Evolutionary conservation across 2,113 vertebrate species (phyloP).

Genomic region (Microtus richardsoni): DNA sequence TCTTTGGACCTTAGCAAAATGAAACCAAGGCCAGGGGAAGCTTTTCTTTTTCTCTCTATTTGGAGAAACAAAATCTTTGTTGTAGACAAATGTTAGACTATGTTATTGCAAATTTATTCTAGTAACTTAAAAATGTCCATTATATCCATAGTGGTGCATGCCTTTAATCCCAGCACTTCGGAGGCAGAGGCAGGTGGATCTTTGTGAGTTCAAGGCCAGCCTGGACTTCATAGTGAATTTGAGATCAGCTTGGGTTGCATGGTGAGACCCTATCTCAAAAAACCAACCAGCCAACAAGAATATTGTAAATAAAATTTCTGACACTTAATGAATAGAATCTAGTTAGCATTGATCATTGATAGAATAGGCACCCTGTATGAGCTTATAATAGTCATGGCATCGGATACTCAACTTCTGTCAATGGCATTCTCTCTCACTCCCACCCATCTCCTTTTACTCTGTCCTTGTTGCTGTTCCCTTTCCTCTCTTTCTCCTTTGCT

Average conservation of each 20-base stretch:
- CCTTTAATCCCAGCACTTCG: not conserved
- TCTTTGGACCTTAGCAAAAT: not conserved
- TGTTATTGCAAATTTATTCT: constrained; percentile 24
- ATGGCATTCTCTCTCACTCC: not conserved
- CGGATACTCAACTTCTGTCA: not conserved
- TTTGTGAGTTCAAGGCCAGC: not conserved
- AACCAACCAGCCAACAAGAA: not conserved
- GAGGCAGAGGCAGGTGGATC: not conserved
- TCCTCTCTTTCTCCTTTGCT: not conserved
- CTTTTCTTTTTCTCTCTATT: not conserved
- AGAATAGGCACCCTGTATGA: not conserved
- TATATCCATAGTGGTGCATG: not conserved
- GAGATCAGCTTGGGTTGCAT: not conserved
- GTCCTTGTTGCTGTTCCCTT: not conserved
- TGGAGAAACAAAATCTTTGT: constrained; percentile 23
- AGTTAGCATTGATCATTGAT: not conserved
- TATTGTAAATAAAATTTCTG: not conserved
- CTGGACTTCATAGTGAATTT: not conserved
- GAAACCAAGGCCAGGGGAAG: not conserved
- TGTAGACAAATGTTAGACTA: not conserved
- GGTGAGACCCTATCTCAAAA: not conserved
- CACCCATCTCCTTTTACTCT: not conserved
- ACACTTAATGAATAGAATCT: constrained; percentile 14
- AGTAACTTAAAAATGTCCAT: constrained; percentile 22
- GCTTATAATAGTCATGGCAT: not conserved